Evolutionary conservation across 2,888 invertebrate genomes (phyloP).

Genomic region (Tuberolachnus salignus): DNA sequence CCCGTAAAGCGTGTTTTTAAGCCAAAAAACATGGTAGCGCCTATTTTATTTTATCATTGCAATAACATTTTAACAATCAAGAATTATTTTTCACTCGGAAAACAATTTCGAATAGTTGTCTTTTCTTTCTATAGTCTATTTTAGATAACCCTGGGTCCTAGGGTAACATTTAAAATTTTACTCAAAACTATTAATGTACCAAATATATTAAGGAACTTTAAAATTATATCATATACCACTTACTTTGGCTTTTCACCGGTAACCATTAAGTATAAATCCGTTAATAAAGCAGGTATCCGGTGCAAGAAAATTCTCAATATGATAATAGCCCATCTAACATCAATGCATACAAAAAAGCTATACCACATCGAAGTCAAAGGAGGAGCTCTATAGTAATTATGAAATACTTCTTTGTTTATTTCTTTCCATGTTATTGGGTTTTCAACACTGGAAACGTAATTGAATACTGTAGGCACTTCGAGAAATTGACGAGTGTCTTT

Average conservation of each 20-base stretch:
- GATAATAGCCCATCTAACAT: not conserved
- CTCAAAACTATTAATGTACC: no score
- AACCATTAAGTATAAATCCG: not conserved
- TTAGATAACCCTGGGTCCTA: no score
- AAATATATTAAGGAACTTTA: no score
- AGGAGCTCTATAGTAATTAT: not conserved
- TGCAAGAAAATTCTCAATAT: not conserved
- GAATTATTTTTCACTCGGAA: no score
- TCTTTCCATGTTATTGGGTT: not conserved
- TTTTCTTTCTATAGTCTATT: no score
- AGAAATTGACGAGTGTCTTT: not conserved
- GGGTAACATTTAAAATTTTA: no score
- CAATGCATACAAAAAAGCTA: not conserved
- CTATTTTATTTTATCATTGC: no score
- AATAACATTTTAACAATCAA: no score
- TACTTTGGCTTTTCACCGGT: slow-evolving; percentile 9
- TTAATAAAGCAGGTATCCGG: not conserved
- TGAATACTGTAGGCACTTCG: not conserved
- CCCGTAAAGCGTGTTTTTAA: no score
- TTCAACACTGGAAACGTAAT: slow-evolving; percentile 5
- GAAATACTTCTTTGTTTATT: not conserved
- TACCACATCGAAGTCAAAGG: slow-evolving; percentile 9
- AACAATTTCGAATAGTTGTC: no score
- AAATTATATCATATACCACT: no score
- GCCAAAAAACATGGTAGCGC: no score